Conservation (phyloP, 2,888 invertebrate species). For the Drosophila infuscata region DNA sequence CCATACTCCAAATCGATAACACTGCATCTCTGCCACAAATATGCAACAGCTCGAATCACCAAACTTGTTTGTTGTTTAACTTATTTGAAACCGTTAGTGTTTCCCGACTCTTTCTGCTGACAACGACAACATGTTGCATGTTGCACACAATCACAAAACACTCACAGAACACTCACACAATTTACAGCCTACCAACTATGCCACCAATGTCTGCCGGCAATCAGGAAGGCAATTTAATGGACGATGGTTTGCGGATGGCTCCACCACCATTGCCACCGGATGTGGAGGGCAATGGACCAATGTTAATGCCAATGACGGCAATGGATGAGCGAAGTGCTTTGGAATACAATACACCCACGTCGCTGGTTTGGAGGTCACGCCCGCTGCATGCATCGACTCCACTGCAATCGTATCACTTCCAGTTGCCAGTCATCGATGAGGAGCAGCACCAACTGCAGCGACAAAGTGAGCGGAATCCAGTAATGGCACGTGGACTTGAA, state of each 20-base stretch:
- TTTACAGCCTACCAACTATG: slow-evolving; percentile 26
- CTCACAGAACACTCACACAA: slow-evolving; percentile 10
- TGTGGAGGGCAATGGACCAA: not conserved
- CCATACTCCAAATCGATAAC: not conserved
- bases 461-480: slow-evolving; percentile 5
- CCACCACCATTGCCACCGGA: slow-evolving; percentile 19
- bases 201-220: slow-evolving; percentile 2
- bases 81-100: not conserved
- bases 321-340: slow-evolving; percentile 8
- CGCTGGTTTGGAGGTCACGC: slow-evolving; percentile 19
- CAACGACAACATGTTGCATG: not conserved
- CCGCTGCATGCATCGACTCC: slow-evolving; percentile 37
- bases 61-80: not conserved
- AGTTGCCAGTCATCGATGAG: slow-evolving; percentile 52
- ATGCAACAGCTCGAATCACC: not conserved
- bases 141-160: not conserved
- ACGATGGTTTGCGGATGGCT: slow-evolving; percentile 24
- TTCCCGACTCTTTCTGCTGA: not conserved
- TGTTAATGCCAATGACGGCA: not conserved
- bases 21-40: not conserved
- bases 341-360: slow-evolving; percentile 2
- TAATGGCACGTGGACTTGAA: slow-evolving; percentile 38
- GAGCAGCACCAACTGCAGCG: slow-evolving; percentile 34
- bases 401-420: slow-evolving; percentile 27
- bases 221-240: slow-evolving; percentile 13